Conservation (phyloP, 2,888 invertebrate genomes). For the Andrena trimmerana region DNA sequence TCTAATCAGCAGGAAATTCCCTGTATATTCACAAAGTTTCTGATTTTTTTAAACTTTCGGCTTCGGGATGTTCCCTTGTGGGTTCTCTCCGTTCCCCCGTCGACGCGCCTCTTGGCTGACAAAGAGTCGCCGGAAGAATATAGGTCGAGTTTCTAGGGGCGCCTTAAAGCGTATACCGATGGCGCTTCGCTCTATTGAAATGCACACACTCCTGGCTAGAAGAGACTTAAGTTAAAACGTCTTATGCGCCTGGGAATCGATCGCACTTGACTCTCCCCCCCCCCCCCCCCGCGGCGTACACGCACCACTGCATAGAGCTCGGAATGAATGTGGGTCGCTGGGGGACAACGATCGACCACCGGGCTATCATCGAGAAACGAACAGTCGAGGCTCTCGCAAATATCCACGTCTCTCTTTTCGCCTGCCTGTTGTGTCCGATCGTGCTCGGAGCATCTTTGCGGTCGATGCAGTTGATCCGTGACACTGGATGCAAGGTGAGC, state of each 20-base stretch:
- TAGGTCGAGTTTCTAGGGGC: conserved; percentile 48
- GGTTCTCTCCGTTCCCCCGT: conserved; percentile 24
- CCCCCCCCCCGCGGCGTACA: conserved; percentile 20
- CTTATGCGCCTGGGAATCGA: conserved; percentile 57
- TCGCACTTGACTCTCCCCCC: conserved; percentile 30
- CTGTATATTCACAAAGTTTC: no score
- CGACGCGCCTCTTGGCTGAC: conserved; percentile 39
- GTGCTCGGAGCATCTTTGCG: conserved; percentile 32
- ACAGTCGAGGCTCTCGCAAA: conserved; percentile 34
- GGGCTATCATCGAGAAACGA: conserved; percentile 57
- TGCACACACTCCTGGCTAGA: conserved; percentile 31
- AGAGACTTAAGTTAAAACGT: conserved; percentile 48
- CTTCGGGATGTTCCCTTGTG: no score
- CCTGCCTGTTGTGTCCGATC: conserved; percentile 25
- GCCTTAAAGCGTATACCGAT: conserved; percentile 37
- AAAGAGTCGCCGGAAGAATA: conserved; percentile 55
- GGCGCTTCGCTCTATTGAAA: conserved; percentile 42
- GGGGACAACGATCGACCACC: conserved; percentile 54
- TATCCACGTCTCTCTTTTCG: conserved; percentile 20
- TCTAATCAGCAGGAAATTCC: no score
- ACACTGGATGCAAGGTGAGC: background rate
- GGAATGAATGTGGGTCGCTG: conserved; percentile 67
- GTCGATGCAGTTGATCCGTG: conserved; percentile 26
- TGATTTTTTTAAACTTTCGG: no score
- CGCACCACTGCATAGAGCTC: conserved; percentile 43